Base-by-base conservation (phyloP, 2,888 invertebrate genomes). In the Drosophila algonquin region DNA sequence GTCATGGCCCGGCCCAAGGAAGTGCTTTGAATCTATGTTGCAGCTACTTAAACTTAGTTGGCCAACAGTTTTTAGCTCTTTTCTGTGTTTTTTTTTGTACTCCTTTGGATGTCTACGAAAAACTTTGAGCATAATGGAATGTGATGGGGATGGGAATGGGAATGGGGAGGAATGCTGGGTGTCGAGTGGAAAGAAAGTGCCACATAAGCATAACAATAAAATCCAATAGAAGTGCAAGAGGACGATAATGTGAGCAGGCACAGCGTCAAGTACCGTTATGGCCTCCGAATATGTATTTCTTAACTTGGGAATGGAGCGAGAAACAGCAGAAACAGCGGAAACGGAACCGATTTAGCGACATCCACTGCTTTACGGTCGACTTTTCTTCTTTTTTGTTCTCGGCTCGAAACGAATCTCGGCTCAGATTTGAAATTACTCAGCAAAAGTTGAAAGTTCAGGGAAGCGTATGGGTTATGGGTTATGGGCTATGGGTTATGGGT, bases 141-240 rank as follows among this genome's bases (percentile, higher is more conserved):
- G 63, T 32, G 30, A 59, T 50, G 48, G 46, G 45, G 18, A 63
- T 60, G 63, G 35, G 12, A 5, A 35, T 40, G 59, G 58, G 46
- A 27, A 5, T 4, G 24, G 4, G 24, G 24, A 24, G 24, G 24
- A 24, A 5, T 24, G 24, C 24, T 24, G 24, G 24, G 24, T 24
- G 61, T 24, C 46, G 18, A 27, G 40, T 55, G 40, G 46, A 68
- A 64, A 56, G 68, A 69, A 54, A 70, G 45, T 63, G 71, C 63
- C 63, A 71, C 71, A 71, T 71, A 71, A 71, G 63, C 71, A 71
- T 71, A 71, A 72, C 64, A 72, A 72, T 71, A 72, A 72, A 72
- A 72, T 64, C 58, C 71, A 71, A 71, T 63, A 70, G 63, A 70
- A 62, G 18, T 32, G 54, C 54, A 27, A 16, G 56, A 67, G 53